Evolutionary conservation across 2,888 invertebrate species (phyloP).

Genomic region (Tyria jacobaeae): DNA sequence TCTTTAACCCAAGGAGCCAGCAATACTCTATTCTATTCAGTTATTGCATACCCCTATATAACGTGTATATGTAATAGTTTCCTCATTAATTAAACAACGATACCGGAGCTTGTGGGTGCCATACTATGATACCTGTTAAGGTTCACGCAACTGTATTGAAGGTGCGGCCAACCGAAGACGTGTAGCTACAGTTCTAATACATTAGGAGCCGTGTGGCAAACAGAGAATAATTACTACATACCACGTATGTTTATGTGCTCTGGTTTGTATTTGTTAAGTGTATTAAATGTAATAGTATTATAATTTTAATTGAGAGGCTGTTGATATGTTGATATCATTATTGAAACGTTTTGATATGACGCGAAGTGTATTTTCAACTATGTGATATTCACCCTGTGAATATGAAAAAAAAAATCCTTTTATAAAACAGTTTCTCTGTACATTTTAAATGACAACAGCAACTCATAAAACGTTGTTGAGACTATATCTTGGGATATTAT

Average conservation of each 20-base stretch:
- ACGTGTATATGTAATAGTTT: slow-evolving; percentile 3
- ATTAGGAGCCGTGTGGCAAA: background rate
- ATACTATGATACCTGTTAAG: slow-evolving; percentile 8
- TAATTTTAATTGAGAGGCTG: background rate
- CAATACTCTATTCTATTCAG: background rate
- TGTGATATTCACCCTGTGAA: too few relatives aligned
- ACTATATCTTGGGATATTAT: background rate
- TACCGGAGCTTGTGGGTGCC: slow-evolving; percentile 6
- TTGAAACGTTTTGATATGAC: too few relatives aligned
- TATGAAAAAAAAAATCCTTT: too few relatives aligned
- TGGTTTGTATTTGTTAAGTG: background rate
- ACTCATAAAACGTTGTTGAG: background rate
- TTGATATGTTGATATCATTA: background rate
- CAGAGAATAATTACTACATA: slow-evolving; percentile 7
- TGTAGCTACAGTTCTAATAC: slow-evolving; percentile 12
- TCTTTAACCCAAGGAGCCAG: background rate
- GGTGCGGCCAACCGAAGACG: slow-evolving; percentile 16
- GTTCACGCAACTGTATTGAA: slow-evolving; percentile 8
- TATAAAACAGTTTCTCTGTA: background rate
- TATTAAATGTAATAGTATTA: background rate
- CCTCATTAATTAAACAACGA: slow-evolving; percentile 11
- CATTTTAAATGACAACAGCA: background rate
- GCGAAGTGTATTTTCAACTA: too few relatives aligned
- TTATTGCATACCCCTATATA: background rate
- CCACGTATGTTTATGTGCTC: background rate